Conservation (phyloP, 2,113 vertebrate genomes). For the Kobus ellipsiprymnus region DNA sequence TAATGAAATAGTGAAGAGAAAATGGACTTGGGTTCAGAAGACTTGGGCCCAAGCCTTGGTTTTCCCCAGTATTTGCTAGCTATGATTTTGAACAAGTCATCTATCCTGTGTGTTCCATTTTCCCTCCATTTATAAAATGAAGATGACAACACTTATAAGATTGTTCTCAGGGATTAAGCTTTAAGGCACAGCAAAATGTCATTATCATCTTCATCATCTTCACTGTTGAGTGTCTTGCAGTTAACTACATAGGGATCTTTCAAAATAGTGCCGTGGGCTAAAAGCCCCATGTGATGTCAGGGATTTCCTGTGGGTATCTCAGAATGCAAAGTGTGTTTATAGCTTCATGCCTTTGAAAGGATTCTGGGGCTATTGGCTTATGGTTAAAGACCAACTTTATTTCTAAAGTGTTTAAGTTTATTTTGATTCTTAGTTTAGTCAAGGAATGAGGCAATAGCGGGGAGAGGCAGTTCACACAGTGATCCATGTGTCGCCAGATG, state of each 20-base stretch:
- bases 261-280: not conserved
- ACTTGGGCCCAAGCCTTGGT: not conserved
- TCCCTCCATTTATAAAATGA: not conserved
- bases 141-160: not conserved
- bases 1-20: not conserved
- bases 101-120: not conserved
- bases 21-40: not conserved
- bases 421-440: conserved; percentile 55
- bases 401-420: conserved; percentile 53
- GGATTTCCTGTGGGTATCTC: not conserved
- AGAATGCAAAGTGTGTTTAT: conserved; percentile 47
- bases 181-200: not conserved
- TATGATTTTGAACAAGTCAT: not conserved
- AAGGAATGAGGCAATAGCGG: not conserved
- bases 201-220: not conserved
- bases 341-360: conserved; percentile 3
- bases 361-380: not conserved
- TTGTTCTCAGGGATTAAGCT: not conserved
- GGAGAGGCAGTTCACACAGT: not conserved
- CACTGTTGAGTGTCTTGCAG: not conserved
- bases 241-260: not conserved
- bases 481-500: not conserved
- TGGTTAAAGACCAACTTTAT: conserved; percentile 33
- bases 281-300: not conserved
- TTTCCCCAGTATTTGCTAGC: not conserved